These are phyloP conservation scores for Tipula lateralis DNA, from an alignment of 2,888 invertebrate species.

Conservation along the genomic window DNA sequence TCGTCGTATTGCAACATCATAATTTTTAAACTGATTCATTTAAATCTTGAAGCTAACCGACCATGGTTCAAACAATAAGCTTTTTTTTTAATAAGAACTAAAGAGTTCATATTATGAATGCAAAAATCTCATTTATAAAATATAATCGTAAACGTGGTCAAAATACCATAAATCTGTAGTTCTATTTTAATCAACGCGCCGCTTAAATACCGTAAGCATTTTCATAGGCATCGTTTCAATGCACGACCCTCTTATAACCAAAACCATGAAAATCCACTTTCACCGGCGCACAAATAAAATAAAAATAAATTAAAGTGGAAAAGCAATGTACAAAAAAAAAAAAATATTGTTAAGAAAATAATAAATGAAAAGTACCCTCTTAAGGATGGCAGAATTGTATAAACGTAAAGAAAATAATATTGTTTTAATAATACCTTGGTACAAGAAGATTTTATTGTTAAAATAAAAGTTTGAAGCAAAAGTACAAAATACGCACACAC, in stretches of 20 bases:
- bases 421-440: not conserved
- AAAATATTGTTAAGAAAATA: not conserved
- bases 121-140: too few relatives aligned
- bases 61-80: too few relatives aligned
- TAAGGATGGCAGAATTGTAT: not conserved
- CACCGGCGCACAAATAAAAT: not conserved
- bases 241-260: not conserved
- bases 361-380: slow-evolving; percentile 11
- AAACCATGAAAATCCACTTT: not conserved
- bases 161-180: too few relatives aligned
- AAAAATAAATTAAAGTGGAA: not conserved
- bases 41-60: too few relatives aligned
- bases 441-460: not conserved
- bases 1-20: too few relatives aligned
- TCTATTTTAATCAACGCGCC: too few relatives aligned
- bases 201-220: too few relatives aligned
- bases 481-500: not conserved
- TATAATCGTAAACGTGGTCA: too few relatives aligned
- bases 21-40: too few relatives aligned
- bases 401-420: not conserved
- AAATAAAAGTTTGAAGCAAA: not conserved
- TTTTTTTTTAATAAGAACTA: too few relatives aligned
- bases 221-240: not conserved
- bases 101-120: too few relatives aligned
- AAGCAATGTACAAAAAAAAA: not conserved